A percentile compares a stretch with the other conserved stretches of the same genome.
These are phyloP conservation scores for Brevimyrus niger DNA, from an alignment of 2,113 vertebrate species.

Conservation along the genomic window DNA sequence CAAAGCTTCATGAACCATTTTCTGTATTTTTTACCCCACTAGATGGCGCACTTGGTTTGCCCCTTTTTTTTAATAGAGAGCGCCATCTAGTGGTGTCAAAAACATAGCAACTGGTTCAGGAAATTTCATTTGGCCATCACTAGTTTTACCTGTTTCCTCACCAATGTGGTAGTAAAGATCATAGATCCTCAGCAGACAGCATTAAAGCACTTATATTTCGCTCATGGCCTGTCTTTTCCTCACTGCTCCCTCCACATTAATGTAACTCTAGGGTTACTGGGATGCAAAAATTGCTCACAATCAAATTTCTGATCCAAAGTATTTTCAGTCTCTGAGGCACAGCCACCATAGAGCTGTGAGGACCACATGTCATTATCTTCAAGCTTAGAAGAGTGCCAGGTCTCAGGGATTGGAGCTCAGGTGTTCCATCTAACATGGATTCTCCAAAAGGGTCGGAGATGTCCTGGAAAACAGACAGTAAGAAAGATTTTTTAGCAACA, in stretches of 20 bases:
- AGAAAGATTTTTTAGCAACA: not conserved
- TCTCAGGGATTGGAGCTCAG: not conserved
- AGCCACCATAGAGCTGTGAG: not conserved
- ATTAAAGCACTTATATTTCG: not conserved
- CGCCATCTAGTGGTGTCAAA: not conserved
- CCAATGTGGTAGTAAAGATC: not conserved
- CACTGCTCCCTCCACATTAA: not conserved
- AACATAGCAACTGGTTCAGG: not conserved
- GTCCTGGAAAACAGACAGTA: not conserved
- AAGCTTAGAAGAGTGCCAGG: not conserved
- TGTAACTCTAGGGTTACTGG: not conserved
- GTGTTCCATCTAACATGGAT: conserved; percentile 8
- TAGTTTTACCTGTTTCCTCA: not conserved
- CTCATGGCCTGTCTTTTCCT: not conserved
- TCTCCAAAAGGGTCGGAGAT: not conserved
- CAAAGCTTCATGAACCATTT: not conserved
- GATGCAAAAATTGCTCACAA: conserved; percentile 5
- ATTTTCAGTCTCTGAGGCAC: not conserved
- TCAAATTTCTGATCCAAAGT: not conserved
- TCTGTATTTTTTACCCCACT: not conserved
- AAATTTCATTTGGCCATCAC: not conserved
- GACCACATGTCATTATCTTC: conserved; percentile 18
- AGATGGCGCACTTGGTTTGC: not conserved
- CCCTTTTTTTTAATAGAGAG: not conserved
- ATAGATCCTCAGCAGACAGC: not conserved